These are phyloP conservation scores for Echinometra lucunter DNA, from an alignment of 53 echinoderm and acorn worm species.

Conservation along the genomic window DNA sequence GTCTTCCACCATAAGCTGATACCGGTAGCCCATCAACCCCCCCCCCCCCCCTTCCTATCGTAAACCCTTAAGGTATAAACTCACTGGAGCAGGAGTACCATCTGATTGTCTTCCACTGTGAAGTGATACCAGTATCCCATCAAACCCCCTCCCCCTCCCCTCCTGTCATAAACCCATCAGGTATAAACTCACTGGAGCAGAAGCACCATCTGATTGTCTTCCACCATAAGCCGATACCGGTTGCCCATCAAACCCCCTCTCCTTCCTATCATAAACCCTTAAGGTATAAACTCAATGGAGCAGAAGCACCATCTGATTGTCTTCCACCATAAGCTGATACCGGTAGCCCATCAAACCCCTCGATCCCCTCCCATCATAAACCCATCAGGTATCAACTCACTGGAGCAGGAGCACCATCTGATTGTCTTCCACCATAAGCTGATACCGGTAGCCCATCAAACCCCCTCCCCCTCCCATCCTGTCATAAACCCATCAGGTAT, in stretches of 20 bases:
- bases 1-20: conserved; percentile 25
- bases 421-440: conserved; percentile 3
- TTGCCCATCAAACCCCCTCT: too few relatives aligned
- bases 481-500: neutral
- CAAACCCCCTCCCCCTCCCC: too few relatives aligned
- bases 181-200: too few relatives aligned
- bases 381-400: neutral
- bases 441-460: neutral
- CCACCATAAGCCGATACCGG: too few relatives aligned
- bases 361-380: neutral
- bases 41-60: too few relatives aligned
- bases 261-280: too few relatives aligned
- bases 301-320: neutral
- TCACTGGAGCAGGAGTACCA: conserved; percentile 22
- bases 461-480: neutral
- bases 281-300: too few relatives aligned
- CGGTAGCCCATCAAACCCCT: neutral
- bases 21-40: conserved; percentile 14
- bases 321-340: conserved; percentile 11
- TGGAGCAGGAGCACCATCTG: conserved; percentile 25
- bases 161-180: too few relatives aligned
- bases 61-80: neutral
- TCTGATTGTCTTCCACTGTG: neutral
- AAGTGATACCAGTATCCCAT: too few relatives aligned
- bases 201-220: too few relatives aligned